Conservation (phyloP, 2,113 vertebrate species). For the Hiodon tergisus region DNA sequence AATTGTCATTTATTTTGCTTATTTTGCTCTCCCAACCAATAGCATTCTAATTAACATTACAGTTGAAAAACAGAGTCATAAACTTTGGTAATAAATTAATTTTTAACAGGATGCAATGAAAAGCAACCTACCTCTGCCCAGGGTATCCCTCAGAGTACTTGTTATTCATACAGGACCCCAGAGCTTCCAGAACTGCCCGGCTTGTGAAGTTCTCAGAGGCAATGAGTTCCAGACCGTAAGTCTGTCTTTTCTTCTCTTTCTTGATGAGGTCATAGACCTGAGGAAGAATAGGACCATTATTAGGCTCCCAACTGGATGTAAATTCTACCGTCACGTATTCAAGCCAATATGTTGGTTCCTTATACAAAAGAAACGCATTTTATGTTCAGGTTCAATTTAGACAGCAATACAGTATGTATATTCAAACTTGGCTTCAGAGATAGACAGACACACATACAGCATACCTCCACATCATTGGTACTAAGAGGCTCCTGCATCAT, state of each 20-base stretch:
- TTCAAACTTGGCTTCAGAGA: too few species aligned
- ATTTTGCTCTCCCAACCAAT: too few species aligned
- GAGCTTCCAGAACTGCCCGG: conserved; percentile 88
- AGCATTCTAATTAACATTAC: not conserved
- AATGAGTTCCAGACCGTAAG: conserved; percentile 81
- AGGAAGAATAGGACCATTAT: conserved; percentile 10
- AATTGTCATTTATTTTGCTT: too few species aligned
- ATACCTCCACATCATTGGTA: conserved; percentile 76
- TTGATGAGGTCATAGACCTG: conserved; percentile 89
- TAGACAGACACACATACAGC: too few species aligned
- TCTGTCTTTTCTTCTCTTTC: conserved; percentile 88
- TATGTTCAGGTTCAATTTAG: too few species aligned
- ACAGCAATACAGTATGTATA: too few species aligned
- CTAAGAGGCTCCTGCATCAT: conserved; percentile 82
- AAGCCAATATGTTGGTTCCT: not conserved
- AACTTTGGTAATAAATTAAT: not conserved
- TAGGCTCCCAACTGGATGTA: not conserved
- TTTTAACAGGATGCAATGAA: not conserved
- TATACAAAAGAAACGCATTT: not conserved
- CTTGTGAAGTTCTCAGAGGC: conserved; percentile 95
- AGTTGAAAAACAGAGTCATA: not conserved
- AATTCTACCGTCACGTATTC: not conserved
- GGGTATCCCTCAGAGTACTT: conserved; percentile 98
- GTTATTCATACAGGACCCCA: conserved; percentile 96
- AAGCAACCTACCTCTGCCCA: conserved; percentile 76